Percentiles rank a stretch among this genome's conserved stretches.
Evolutionary conservation across 2,888 invertebrate species (phyloP).

Genomic region (Folsomia manolachei): DNA sequence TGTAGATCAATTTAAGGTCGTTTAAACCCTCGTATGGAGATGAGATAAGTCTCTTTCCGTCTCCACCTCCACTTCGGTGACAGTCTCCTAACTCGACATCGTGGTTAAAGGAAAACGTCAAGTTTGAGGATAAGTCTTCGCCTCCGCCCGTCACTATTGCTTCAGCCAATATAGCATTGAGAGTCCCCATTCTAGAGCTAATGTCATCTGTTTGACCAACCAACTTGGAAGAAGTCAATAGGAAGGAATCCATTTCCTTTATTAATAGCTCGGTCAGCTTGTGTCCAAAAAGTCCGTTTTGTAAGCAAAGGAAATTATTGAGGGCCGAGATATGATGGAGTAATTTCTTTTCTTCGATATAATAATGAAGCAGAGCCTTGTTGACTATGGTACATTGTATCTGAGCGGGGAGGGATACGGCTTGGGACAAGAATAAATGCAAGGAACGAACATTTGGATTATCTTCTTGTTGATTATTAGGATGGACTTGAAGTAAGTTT

Average conservation of each 20-base stretch:
- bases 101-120: not conserved
- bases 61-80: too few relatives aligned
- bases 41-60: not conserved
- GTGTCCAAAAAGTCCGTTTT: conserved; percentile 48
- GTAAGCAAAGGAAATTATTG: conserved; percentile 44
- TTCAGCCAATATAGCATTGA: conserved; percentile 39
- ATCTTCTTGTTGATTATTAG: too few relatives aligned
- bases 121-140: conserved; percentile 6
- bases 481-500: not conserved
- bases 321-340: conserved; percentile 42
- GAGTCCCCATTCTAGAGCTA: conserved; percentile 18
- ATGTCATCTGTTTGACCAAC: conserved; percentile 23
- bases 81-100: not conserved
- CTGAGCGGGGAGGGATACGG: not conserved
- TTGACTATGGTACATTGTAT: not conserved
- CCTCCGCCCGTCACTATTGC: conserved; percentile 29
- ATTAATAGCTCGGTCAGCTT: conserved; percentile 33
- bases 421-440: conserved; percentile 34
- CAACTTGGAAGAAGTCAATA: not conserved
- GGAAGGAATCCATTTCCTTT: conserved; percentile 31
- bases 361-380: conserved; percentile 37
- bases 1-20: conserved; percentile 68
- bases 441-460: conserved; percentile 4
- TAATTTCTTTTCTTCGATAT: conserved; percentile 43
- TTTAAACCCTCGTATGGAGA: conserved; percentile 58